These are phyloP conservation scores for Drosophila ogumai DNA, from an alignment of 1,140 invertebrate species.

Conservation along the genomic window DNA sequence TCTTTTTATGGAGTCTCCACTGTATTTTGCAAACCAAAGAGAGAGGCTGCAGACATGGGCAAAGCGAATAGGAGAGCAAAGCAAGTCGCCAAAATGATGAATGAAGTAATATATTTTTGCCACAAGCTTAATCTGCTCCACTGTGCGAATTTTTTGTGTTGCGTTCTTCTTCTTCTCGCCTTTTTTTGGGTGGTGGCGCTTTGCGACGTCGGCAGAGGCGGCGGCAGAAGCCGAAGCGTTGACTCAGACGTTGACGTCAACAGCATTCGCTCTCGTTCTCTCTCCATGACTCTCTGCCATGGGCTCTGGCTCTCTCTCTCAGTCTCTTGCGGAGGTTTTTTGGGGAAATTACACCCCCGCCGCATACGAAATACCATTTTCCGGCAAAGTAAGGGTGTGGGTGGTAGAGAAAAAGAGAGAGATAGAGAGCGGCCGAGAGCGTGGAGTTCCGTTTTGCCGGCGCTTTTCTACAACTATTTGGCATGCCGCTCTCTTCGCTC, in stretches of 20 bases:
- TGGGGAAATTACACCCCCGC: constrained; percentile 66
- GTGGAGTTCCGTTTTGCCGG: constrained; percentile 55
- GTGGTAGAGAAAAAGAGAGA: constrained; percentile 26
- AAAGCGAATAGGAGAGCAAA: constrained; percentile 25
- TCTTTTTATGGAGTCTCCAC: not conserved
- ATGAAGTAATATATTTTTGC: constrained; percentile 63
- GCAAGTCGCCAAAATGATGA: constrained; percentile 44
- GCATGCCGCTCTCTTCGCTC: constrained; percentile 29
- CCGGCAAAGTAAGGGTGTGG: constrained; percentile 43
- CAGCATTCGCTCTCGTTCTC: constrained; percentile 39
- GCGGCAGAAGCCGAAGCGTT: constrained; percentile 29
- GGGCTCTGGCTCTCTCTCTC: constrained; percentile 19
- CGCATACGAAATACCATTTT: constrained; percentile 53
- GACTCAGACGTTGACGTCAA: constrained; percentile 69
- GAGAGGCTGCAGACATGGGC: constrained; percentile 13
- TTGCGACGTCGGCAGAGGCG: constrained; percentile 29
- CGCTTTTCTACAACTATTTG: constrained; percentile 72
- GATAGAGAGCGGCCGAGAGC: constrained; percentile 17
- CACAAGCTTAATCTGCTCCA: constrained; percentile 49
- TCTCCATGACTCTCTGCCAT: constrained; percentile 1
- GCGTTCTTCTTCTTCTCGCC: constrained; percentile 38
- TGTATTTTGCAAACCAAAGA: constrained; percentile 9
- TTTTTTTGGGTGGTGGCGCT: constrained; percentile 74
- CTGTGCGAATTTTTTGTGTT: constrained; percentile 63
- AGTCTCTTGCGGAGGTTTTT: constrained; percentile 23